These are phyloP conservation scores for Leptopilina boulardi DNA, from an alignment of 1,140 invertebrate species.

Conservation along the genomic window DNA sequence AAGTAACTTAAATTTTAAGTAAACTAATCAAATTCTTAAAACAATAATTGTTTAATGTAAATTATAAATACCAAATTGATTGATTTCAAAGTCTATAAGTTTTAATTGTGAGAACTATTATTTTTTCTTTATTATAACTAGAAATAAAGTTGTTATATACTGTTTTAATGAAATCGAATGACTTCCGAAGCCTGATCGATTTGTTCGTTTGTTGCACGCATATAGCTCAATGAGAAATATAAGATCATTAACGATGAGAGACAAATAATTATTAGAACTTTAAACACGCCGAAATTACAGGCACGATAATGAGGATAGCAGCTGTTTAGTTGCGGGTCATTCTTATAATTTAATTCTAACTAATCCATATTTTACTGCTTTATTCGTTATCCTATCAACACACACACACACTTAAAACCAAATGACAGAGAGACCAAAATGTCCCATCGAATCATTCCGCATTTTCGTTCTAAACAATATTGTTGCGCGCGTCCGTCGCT, in stretches of 20 bases:
- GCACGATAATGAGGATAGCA: conserved; percentile 2
- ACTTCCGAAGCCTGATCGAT: conserved; percentile 7
- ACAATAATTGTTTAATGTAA: too few species aligned
- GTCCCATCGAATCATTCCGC: too few species aligned
- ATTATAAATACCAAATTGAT: neutral
- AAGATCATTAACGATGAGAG: conserved; percentile 10
- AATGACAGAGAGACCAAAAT: too few species aligned
- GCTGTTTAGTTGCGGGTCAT: conserved; percentile 21
- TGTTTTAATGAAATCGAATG: conserved; percentile 3
- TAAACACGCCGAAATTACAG: neutral
- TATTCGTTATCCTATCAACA: neutral
- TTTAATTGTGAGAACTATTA: conserved; percentile 7
- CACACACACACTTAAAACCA: too few species aligned
- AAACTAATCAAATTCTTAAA: too few species aligned
- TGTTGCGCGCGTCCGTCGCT: too few species aligned
- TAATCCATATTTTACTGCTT: neutral
- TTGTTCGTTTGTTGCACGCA: neutral
- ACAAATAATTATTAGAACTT: conserved; percentile 6
- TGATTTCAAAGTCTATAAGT: neutral
- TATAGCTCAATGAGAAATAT: too few species aligned
- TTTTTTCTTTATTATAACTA: too few species aligned
- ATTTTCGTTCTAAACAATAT: too few species aligned
- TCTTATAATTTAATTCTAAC: too few species aligned
- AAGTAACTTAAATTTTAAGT: too few species aligned
- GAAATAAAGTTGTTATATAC: neutral